Evolutionary conservation across 2,797 vertebrate species (phyloP).

Genomic region (Microcaecilia unicolor): DNA sequence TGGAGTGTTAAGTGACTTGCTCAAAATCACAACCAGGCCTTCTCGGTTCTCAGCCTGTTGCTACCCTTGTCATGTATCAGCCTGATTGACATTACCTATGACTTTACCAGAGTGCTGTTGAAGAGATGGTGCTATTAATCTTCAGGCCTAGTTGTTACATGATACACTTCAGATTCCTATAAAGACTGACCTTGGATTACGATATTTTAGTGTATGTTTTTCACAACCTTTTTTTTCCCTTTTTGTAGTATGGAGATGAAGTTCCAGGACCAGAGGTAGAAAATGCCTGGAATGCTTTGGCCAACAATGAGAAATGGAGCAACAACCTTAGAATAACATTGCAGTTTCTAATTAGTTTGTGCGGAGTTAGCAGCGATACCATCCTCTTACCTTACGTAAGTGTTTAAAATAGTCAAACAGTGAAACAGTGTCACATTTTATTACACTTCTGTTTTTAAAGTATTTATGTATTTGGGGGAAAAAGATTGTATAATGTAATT

Average conservation of each 20-base stretch:
- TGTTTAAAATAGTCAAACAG: not conserved
- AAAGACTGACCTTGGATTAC: too few relatives aligned
- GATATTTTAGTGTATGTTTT: too few relatives aligned
- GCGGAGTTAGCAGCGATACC: slow-evolving; percentile 95
- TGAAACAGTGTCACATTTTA: not conserved
- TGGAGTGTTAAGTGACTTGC: too few relatives aligned
- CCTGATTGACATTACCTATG: too few relatives aligned
- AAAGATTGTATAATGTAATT: not conserved
- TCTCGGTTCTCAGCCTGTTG: too few relatives aligned
- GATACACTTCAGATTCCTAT: too few relatives aligned
- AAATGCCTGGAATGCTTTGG: slow-evolving; percentile 94
- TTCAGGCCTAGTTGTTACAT: too few relatives aligned
- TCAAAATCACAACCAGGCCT: too few relatives aligned
- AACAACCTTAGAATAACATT: slow-evolving; percentile 89
- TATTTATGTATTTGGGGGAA: not conserved
- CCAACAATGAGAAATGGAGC: slow-evolving; percentile 94
- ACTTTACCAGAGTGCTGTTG: too few relatives aligned
- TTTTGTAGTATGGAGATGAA: slow-evolving; percentile 87
- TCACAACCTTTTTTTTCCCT: slow-evolving; percentile 1
- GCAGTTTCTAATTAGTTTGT: slow-evolving; percentile 94
- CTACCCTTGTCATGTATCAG: too few relatives aligned
- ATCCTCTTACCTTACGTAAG: slow-evolving; percentile 86
- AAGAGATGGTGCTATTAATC: too few relatives aligned
- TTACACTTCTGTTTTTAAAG: not conserved
- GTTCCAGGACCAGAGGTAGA: slow-evolving; percentile 94